Base-by-base conservation (phyloP, 2,888 invertebrate species). In the Orthosia gothica region DNA sequence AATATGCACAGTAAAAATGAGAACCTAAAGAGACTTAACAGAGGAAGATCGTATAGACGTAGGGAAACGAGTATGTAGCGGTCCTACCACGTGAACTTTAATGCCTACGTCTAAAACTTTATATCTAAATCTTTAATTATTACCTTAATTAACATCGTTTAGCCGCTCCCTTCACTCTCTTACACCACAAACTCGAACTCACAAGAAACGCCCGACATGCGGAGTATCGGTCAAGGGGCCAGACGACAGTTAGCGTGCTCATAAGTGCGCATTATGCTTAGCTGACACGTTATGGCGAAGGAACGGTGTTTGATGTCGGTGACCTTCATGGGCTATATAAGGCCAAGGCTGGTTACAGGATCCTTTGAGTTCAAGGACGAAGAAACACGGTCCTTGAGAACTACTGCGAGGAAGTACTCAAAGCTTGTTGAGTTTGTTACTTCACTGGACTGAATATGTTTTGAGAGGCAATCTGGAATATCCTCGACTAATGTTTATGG, bases 191-290 rank as follows among this genome's bases (percentile, higher is more conserved):
- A n/a, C 54, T 74, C 64, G 61, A 58, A 64, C 76, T 75, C 74
- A 74, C 86, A 87, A 90, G 88, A 89, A 89, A 86, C 80, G 84
- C 73, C 76, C 87, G 87, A 86, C 87, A 80, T 83, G 82, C 82
- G 81, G 81, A 86, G 87, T 89, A 76, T 90, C 90, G 91, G 91
- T 91, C 91, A 91, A 89, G 88, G 73, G 90, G 89, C 82, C 90
- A 86, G 78, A 78, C 80, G 90, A 91, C 91, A 90, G 90, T 90
- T 90, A 90, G 69, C 77, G 77, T 66, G 70, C 81, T 78, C 86
- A 79, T 81, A 74, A 83, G 82, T 77, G 59, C 72, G 72, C 75
- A 82, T 82, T 70, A 84, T 81, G 77, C 72, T 68, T 71, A 80
- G 63, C 82, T 85, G 79, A 68, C 62, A 32, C 63, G 71, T 69